Base-by-base conservation (phyloP, 1,140 invertebrate genomes). In the Neodiprion fabricii region DNA sequence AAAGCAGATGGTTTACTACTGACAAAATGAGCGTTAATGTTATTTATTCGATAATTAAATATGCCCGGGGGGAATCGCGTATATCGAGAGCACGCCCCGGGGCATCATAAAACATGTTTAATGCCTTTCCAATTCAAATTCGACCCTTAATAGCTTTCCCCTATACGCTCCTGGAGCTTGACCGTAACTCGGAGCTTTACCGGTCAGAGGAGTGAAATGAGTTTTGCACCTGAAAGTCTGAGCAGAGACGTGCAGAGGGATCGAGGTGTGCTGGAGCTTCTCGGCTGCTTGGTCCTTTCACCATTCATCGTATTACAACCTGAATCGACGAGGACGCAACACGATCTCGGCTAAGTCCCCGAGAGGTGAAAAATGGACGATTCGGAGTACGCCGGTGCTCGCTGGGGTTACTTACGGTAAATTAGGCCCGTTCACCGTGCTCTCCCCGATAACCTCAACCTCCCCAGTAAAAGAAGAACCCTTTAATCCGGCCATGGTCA, bases 71-170 rank as follows among this genome's bases (percentile, higher is more conserved):
- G 73, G 72, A 48, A 72, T 72, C 14, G 76, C 67, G 76, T 70
- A 74, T 76, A 74, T 72, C 69, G 73, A 74, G 72, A 47, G 72
- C 70, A 77, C 79, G 68, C 82, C 75, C 67, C 81, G 78, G 79
- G 80, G 78, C 75, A 73, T 77, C 78, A 81, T 83, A 81, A 84
- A 83, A 83, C 78, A 84, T 82, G 78, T 82, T 83, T 82, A 82
- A 80, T 82, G 81, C 77, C 81, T 82, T 82, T 82, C 72, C 79
- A 78, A 84, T 84, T 83, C 79, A 84, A 81, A 83, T 84, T 83
- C 78, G 74, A 71, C 9, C 69, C 72, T 50, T 69, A 28, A 48
- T 47, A 73, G 40, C 23, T 49, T 67, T 21, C 21, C 53, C 23
- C 53, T 10, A 40, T 40, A 40, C 28, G 28, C 28, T 40, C 28